Conservation (phyloP, 2,888 invertebrate species). For the Leptinotarsa juncta region DNA sequence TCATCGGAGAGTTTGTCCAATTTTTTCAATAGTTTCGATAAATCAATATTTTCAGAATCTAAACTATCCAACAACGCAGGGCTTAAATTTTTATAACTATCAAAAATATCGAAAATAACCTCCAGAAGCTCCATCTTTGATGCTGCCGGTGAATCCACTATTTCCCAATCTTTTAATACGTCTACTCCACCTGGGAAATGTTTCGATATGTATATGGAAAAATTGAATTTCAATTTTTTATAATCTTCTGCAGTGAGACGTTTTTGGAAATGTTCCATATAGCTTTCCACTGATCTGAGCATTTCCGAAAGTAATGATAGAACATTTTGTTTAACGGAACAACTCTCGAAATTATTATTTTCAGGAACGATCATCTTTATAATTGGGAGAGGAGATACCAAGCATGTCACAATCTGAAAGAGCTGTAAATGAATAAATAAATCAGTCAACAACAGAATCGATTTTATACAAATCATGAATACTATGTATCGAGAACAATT, state of each 20-base stretch:
- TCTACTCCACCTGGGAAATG: slow-evolving; percentile 62
- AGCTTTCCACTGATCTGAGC: slow-evolving; percentile 49
- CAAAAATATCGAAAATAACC: slow-evolving; percentile 70
- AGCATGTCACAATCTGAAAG: slow-evolving; percentile 56
- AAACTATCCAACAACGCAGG: slow-evolving; percentile 67
- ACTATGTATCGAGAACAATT: background rate
- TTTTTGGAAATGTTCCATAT: slow-evolving; percentile 40
- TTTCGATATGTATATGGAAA: slow-evolving; percentile 51
- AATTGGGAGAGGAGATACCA: slow-evolving; percentile 57
- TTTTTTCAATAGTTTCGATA: slow-evolving; percentile 46
- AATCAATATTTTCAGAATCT: slow-evolving; percentile 39
- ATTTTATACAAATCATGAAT: background rate
- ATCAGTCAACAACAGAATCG: background rate
- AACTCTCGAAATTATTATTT: slow-evolving; percentile 47
- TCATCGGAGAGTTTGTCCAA: slow-evolving; percentile 28
- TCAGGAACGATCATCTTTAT: slow-evolving; percentile 56
- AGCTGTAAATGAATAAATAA: slow-evolving; percentile 52
- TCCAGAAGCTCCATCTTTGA: slow-evolving; percentile 50
- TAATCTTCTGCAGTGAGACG: slow-evolving; percentile 45
- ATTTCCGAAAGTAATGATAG: slow-evolving; percentile 55
- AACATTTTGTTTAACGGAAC: slow-evolving; percentile 66
- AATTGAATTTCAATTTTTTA: slow-evolving; percentile 42
- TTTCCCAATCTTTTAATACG: slow-evolving; percentile 60
- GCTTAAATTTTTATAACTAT: slow-evolving; percentile 68
- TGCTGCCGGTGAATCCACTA: slow-evolving; percentile 42